Evolutionary conservation across 2,888 invertebrate species (phyloP), one percentile per base, ranked within the genome.

Genomic region (Drosophila leonis): DNA sequence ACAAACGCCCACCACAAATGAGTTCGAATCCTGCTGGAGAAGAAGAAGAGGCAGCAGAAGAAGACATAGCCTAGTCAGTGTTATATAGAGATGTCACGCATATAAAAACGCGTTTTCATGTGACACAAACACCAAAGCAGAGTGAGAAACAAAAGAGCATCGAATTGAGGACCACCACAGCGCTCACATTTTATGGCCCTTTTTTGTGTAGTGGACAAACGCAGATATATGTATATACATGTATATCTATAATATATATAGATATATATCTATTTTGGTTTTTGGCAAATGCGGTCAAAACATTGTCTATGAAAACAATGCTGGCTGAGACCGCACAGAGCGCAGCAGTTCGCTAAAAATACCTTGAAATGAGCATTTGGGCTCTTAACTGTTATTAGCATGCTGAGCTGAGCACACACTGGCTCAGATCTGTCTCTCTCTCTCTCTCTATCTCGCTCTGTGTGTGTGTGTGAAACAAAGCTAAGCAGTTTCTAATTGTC

Each of bases 231-330:
- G 5, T 13, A 44, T 13, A 24, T 24, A 4, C 24, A 24, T 24
- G 24, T 33, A 33, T 46, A 13, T 20, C 18, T 83, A 81, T 87
- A 24, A 24, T 24, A 24, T 24, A 20, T 18, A 4, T 31, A 12
- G 10, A 18, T 33, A 33, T 80, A 56, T 46, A 13, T 20, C 18
- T 83, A 82, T 87, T 90, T 91, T 91, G 91, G 92, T 91, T 91
- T 78, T 78, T 86, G 81, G 88, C 80, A 86, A 82, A 82, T 92
- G 91, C 90, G 92, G 92, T 92, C 92, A 92, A 91, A 92, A 92
- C 90, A 92, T 84, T 90, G 82, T 88, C 88, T 73, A 68, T 67
- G 66, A 56, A 54, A 75, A 85, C 80, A 88, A 91, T 82, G 91
- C 85, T 59, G 76, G 72, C 62, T 27, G 66, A 75, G 87, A 90